Evolutionary conservation across 53 echinoderm and acorn worm genomes (phyloP).

Genomic region (Temnopleurus reevesii): DNA sequence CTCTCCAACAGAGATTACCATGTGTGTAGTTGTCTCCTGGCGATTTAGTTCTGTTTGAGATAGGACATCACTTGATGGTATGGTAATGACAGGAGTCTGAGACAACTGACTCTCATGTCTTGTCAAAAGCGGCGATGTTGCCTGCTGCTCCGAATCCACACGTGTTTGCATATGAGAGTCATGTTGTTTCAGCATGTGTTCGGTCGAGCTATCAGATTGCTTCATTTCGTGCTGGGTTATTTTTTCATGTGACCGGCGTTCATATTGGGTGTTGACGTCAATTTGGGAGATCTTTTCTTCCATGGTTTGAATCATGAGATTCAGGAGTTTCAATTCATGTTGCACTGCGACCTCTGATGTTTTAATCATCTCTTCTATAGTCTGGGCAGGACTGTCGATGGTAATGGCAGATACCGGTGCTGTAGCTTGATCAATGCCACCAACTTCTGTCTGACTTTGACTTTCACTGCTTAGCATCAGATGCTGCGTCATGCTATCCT

Average conservation of each 20-base stretch:
- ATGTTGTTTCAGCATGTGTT: not conserved
- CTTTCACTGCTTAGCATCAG: not conserved
- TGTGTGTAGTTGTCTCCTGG: constrained; percentile 7
- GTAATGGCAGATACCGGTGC: not conserved
- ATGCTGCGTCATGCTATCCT: constrained; percentile 18
- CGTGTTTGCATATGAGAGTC: not conserved
- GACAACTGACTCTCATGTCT: not conserved
- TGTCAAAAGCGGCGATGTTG: constrained; percentile 12
- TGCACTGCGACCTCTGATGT: not conserved
- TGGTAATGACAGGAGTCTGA: not conserved
- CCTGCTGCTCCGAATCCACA: not conserved
- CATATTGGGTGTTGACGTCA: not conserved
- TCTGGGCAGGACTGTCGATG: not conserved
- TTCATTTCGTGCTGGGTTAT: not conserved
- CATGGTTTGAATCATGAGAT: constrained; percentile 2
- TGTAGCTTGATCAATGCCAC: not conserved
- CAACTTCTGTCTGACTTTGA: not conserved
- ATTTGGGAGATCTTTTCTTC: not conserved
- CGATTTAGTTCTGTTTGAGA: constrained; percentile 6
- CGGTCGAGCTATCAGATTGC: not conserved
- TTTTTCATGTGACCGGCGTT: not conserved
- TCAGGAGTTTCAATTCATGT: not conserved
- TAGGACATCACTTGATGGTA: not conserved
- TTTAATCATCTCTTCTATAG: not conserved
- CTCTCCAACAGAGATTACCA: not conserved